Conservation (phyloP, 2,888 invertebrate genomes). For the Papilio elwesi region DNA sequence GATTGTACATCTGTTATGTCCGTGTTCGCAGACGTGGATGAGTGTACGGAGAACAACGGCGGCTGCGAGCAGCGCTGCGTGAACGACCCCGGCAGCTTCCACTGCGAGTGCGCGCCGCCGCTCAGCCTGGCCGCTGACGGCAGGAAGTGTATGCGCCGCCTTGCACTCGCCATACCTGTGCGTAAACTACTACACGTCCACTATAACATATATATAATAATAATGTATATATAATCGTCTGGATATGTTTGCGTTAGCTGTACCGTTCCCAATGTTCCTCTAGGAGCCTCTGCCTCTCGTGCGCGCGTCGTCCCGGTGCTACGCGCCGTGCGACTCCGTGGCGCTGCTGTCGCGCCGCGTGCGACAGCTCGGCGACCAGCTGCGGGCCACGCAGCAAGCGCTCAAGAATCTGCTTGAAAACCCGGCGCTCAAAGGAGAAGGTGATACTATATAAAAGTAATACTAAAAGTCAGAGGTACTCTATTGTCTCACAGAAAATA, state of each 20-base stretch:
- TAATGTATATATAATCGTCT: too few relatives aligned
- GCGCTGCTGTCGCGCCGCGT: conserved; percentile 83
- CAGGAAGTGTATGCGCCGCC: conserved; percentile 79
- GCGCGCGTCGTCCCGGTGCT: conserved; percentile 82
- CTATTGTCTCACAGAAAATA: too few relatives aligned
- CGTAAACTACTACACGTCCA: conserved; percentile 36
- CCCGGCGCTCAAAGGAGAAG: conserved; percentile 58
- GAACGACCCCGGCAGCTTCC: conserved; percentile 84
- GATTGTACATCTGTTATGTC: too few relatives aligned
- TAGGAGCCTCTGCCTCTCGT: conserved; percentile 74
- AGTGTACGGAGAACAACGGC: conserved; percentile 83
- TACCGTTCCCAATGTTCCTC: conserved; percentile 9
- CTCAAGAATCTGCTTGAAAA: conserved; percentile 72
- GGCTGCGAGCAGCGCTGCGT: conserved; percentile 87
- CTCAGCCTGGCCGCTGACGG: conserved; percentile 82
- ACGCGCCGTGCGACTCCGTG: conserved; percentile 86
- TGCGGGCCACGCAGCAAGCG: conserved; percentile 76
- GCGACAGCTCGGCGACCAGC: conserved; percentile 81
- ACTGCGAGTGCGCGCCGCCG: conserved; percentile 85
- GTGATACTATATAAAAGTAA: conserved; percentile 44
- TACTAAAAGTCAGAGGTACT: too few relatives aligned
- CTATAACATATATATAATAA: too few relatives aligned
- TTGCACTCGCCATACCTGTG: conserved; percentile 64
- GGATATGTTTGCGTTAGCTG: not conserved
- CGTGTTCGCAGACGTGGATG: conserved; percentile 78